Percentiles rank a stretch among this genome's conserved stretches.
phyloP scores from a whole-genome alignment of 2,888 invertebrate species.

The Pachliopta kotzebuea region DNA sequence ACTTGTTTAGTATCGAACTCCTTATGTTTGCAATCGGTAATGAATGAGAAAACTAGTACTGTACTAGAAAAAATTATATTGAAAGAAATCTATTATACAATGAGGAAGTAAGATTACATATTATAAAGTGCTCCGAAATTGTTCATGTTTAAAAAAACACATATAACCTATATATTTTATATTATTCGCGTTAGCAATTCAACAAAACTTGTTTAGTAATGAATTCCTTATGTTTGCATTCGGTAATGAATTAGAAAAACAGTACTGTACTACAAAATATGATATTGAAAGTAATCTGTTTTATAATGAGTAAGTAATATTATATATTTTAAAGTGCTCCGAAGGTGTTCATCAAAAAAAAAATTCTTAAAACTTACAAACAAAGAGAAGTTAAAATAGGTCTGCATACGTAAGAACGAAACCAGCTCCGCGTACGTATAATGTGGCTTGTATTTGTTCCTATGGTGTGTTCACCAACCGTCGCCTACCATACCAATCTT shows the following conservation, averaged over 20 bases:
- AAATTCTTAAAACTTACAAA: background rate
- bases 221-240: too few relatives aligned
- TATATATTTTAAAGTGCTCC: background rate
- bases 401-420: slow-evolving; percentile 30
- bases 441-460: slow-evolving; percentile 38
- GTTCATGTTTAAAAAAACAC: background rate
- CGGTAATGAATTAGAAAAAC: too few relatives aligned
- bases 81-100: background rate
- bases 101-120: background rate
- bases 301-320: background rate
- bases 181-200: background rate
- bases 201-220: background rate
- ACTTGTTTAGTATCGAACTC: background rate
- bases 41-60: too few relatives aligned
- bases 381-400: background rate
- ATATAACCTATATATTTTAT: too few relatives aligned
- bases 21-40: too few relatives aligned
- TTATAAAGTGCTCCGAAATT: background rate
- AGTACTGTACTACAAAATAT: too few relatives aligned
- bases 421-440: slow-evolving; percentile 46
- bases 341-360: background rate
- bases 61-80: too few relatives aligned
- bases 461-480: slow-evolving; percentile 48
- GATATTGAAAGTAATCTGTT: too few relatives aligned
- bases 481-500: slow-evolving; percentile 45